Evolutionary conservation across 2,797 vertebrate genomes (phyloP), one percentile per base, ranked within the genome.

Genomic region (Arrhamphus sclerolepis): DNA sequence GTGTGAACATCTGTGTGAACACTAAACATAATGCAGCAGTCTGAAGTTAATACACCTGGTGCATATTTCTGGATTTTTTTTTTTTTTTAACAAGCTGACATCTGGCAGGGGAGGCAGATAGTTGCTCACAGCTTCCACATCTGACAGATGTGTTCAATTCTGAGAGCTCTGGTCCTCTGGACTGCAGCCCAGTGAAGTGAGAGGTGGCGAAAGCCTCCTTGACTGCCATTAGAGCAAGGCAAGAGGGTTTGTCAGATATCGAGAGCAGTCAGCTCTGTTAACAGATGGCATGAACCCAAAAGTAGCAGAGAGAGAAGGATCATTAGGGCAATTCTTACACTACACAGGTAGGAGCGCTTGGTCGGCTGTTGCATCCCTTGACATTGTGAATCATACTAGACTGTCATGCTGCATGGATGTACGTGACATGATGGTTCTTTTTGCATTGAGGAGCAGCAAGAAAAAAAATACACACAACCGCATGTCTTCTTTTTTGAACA

Each of bases 351-450:
- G 81, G 78, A 77, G 72, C 79, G 48, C 53, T 80, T 69, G 70
- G 77, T 87, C 89, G 88, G 88, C 87, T 89, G 66, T 87, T 86
- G 72, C 72, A 86, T 91, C 87, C 81, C 70, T 83, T 84, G 84
- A 89, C 87, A 89, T 88, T 82, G 80, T 86, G 77, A 78, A 66
- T 72, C 68, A 77, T 46, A 68, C 53, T 18, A 54, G 34, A 72
- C 52, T 52, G 66, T 73, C 57, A 69, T 56, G 50, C 49, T 56
- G 68, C 60, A 28, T 46, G 52, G 24, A 53, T 54, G 56, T 42
- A 29, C 39, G 68, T 57, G 72, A 75, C 52, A 42, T 38, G 63
- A 56, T 57, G n/a, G 46, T 48, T 50, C 26, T 55, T 84, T 76
- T 80, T 74, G 72, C 62, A 68, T 70, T 26, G 55, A 77, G 55